phyloP scores from a whole-genome alignment of 2,113 vertebrate genomes.

The Mus pahari region DNA sequence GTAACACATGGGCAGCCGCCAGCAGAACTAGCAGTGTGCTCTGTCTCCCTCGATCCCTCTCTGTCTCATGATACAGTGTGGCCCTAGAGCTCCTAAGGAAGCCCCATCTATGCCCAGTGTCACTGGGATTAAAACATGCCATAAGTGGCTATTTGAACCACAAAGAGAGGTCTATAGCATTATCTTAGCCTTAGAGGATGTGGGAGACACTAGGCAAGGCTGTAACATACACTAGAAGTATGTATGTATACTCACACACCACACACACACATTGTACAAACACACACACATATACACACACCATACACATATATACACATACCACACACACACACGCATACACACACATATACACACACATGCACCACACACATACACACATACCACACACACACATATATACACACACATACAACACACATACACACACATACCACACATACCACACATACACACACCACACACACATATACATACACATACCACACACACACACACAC shows the following conservation, averaged over 20 bases:
- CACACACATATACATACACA: background rate
- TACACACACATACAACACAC: rapidly evolving
- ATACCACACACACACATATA: rapidly evolving
- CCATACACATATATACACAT: rapidly evolving
- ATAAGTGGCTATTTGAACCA: rapidly evolving
- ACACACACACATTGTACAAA: background rate
- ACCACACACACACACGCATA: background rate
- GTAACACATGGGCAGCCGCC: background rate
- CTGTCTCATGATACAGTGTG: rapidly evolving
- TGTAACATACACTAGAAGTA: background rate
- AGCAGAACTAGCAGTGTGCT: background rate
- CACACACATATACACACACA: too few species aligned
- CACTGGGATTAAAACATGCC: too few species aligned
- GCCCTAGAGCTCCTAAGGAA: background rate
- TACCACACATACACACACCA: background rate
- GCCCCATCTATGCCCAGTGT: rapidly evolving
- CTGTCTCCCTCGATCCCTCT: background rate
- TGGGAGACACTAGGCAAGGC: background rate
- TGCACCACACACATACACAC: background rate
- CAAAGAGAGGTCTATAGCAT: rapidly evolving
- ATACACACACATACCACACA: background rate
- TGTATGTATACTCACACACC: rapidly evolving
- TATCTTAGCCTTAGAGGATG: rapidly evolving
- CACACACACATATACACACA: background rate
- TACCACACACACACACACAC: background rate